Evolutionary conservation across 2,797 vertebrate genomes (phyloP), one percentile per base, ranked within the genome.

Genomic region (Sebastes cheni): DNA sequence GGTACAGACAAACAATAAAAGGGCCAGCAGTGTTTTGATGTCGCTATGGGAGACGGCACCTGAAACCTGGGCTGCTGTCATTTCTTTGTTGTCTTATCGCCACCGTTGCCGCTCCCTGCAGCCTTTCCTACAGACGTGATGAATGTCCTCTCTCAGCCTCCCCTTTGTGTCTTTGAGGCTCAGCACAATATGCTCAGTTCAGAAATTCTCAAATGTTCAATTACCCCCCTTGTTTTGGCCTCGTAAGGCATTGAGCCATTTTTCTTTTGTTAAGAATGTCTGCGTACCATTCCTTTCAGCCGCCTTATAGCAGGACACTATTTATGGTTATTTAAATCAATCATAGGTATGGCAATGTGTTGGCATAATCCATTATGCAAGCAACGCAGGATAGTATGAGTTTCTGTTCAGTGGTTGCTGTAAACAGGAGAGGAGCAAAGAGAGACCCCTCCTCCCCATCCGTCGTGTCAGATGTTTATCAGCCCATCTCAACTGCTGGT

Each of bases 21-120:
- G 32, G 34, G 55, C 22, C 22, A 2, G 52, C n/a, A 1, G 12
- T 59, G 59, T 80, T 78, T 60, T 54, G 61, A 82, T 74, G 80
- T 25, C 5, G 77, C 77, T 79, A 25, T 1, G 32, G 65, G 77
- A 85, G 83, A 42, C 67, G 1, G 58, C 62, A 74, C 74, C 68
- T 52, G 50, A 12, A 74, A 75, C 25, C 71, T n/a, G 22, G 23
- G 23, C 67, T 56, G 25, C 66, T 70, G 25, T 66, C 8, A 25
- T 83, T 77, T 36, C 74, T 81, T 58, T 74, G 73, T 70, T 46
- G 74, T 65, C 67, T 88, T 84, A 88, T 88, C 81, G 56, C 30
- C 34, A 8, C 52, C 16, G 58, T 60, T 72, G 68, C n/a, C 7
- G 16, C 73, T 68, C 62, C 60, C 65, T 56, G 34, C 74, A 56